These are phyloP conservation scores for Trissolcus brochymenae DNA, from an alignment of 2,888 invertebrate genomes.

Conservation along the genomic window DNA sequence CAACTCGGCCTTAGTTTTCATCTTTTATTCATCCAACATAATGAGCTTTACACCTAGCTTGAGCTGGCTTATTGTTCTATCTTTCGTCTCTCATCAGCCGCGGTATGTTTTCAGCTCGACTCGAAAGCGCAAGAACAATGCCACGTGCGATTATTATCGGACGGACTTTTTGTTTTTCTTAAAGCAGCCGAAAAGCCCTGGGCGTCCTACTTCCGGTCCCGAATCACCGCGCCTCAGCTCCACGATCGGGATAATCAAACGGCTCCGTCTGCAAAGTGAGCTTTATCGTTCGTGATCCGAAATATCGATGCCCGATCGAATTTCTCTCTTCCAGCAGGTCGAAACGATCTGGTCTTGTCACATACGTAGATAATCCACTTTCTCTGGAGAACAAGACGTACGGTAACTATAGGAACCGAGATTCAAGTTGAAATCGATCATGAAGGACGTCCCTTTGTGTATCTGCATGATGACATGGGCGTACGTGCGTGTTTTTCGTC, in stretches of 20 bases:
- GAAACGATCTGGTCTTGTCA: conserved; percentile 40
- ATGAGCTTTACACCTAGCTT: conserved; percentile 51
- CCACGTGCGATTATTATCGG: conserved; percentile 47
- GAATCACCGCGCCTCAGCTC: conserved; percentile 5
- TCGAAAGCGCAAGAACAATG: conserved; percentile 51
- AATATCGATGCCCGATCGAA: conserved; percentile 40
- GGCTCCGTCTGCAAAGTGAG: conserved; percentile 21
- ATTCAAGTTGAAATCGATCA: conserved; percentile 57
- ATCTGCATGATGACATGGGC: conserved; percentile 38
- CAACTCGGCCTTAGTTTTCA: conserved; percentile 36
- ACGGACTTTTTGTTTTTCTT: conserved; percentile 33
- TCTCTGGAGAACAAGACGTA: conserved; percentile 64
- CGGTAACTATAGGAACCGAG: conserved; percentile 60
- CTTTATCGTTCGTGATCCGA: conserved; percentile 44
- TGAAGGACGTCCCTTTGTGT: conserved; percentile 46
- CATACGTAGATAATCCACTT: conserved; percentile 65
- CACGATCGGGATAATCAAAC: conserved; percentile 21
- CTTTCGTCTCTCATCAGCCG: conserved; percentile 42
- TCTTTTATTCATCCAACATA: conserved; percentile 47
- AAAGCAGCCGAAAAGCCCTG: conserved; percentile 30
- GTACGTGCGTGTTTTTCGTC: conserved; percentile 43
- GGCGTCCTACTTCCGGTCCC: conserved; percentile 17
- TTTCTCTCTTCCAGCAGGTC: conserved; percentile 26
- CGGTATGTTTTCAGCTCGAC: conserved; percentile 39
- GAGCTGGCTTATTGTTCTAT: conserved; percentile 50